Percentiles rank a stretch among this genome's conserved stretches.
These are phyloP conservation scores for Dyspetes luteomarginatus DNA, from an alignment of 2,888 invertebrate species.

Conservation along the genomic window DNA sequence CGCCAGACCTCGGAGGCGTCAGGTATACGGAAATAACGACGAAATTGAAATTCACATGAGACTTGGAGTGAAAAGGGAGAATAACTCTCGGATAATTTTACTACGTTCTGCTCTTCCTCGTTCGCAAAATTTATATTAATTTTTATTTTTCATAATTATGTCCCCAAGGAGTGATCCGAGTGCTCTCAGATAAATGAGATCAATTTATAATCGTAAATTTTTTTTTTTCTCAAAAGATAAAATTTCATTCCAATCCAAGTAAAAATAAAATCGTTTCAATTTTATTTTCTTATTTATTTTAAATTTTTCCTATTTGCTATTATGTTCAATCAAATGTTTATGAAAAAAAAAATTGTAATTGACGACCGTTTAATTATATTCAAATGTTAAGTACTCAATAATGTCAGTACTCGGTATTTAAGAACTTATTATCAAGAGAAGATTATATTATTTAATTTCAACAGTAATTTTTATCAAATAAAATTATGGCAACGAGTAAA, in stretches of 20 bases:
- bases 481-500: neutral
- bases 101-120: neutral
- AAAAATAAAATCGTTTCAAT: neutral
- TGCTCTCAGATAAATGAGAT: neutral
- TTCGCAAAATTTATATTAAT: neutral
- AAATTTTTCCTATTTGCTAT: too few species aligned
- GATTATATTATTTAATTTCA: too few species aligned
- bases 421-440: too few species aligned
- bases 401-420: too few species aligned
- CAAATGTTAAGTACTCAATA: too few species aligned
- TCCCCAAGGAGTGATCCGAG: neutral
- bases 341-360: too few species aligned
- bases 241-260: neutral
- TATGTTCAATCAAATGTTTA: too few species aligned
- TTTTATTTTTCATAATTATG: neutral
- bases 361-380: too few species aligned
- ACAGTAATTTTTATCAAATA: too few species aligned
- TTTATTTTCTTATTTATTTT: too few species aligned
- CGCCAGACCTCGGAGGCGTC: neutral
- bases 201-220: neutral
- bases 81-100: conserved; percentile 1
- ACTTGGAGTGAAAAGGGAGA: neutral
- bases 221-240: neutral
- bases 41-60: neutral
- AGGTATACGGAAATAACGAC: neutral